phyloP scores from a whole-genome alignment of 2,113 vertebrate species.

The Rynchops niger region DNA sequence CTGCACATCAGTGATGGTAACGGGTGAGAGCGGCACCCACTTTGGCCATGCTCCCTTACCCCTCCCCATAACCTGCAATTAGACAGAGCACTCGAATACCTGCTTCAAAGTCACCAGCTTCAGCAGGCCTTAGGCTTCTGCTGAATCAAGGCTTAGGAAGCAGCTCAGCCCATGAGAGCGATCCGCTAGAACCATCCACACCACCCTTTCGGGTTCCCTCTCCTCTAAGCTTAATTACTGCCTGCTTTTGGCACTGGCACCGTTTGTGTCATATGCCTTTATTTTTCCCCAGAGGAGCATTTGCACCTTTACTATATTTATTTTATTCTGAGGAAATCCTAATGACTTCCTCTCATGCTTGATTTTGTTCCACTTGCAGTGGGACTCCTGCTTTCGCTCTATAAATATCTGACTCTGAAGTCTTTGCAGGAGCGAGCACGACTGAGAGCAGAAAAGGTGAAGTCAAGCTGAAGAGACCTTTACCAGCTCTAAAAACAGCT shows the following conservation, averaged over 20 bases:
- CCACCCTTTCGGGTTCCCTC: not conserved
- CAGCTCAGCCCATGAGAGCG: rapidly evolving
- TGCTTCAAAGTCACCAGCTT: not conserved
- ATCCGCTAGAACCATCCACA: not conserved
- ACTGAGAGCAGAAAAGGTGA: slow-evolving; percentile 24
- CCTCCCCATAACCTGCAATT: rapidly evolving
- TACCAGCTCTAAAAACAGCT: slow-evolving; percentile 39
- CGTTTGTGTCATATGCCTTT: not conserved
- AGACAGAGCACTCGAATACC: not conserved
- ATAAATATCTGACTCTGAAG: not conserved
- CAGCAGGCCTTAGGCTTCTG: not conserved
- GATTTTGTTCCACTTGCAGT: slow-evolving; percentile 11
- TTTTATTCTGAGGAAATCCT: slow-evolving; percentile 48
- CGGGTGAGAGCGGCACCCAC: rapidly evolving
- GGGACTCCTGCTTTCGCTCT: slow-evolving; percentile 1
- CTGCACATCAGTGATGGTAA: rapidly evolving
- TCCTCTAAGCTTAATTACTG: not conserved
- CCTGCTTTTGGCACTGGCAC: not conserved
- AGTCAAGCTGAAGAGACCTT: slow-evolving; percentile 8
- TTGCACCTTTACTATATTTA: slow-evolving; percentile 6
- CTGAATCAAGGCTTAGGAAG: not conserved
- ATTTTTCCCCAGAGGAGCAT: not conserved
- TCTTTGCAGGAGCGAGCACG: not conserved
- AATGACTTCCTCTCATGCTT: slow-evolving; percentile 30
- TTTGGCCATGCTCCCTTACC: not conserved